Evolutionary conservation across 2,113 vertebrate genomes (phyloP).

Genomic region (Serranochromis macrocephalus): DNA sequence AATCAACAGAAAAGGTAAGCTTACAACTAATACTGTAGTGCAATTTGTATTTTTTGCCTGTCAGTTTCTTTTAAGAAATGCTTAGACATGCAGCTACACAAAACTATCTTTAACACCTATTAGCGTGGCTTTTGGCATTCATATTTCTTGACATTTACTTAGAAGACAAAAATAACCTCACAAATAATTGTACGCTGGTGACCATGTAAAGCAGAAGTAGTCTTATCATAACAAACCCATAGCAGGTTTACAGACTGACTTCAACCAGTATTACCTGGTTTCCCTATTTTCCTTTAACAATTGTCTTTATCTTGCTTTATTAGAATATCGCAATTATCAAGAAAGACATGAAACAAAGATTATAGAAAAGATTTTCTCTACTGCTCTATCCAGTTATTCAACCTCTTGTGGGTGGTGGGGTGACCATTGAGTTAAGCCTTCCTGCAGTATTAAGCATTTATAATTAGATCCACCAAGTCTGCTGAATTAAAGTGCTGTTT

Average conservation of each 20-base stretch:
- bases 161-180: not conserved
- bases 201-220: not conserved
- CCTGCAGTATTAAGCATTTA: not conserved
- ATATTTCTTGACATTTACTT: not conserved
- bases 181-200: not conserved
- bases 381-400: not conserved
- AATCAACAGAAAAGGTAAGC: conserved; percentile 85
- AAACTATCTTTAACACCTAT: not conserved
- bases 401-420: not conserved
- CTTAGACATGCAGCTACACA: not conserved
- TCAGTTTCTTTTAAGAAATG: not conserved
- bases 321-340: not conserved
- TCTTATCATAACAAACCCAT: not conserved
- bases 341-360: not conserved
- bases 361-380: not conserved
- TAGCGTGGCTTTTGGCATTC: not conserved
- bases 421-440: not conserved
- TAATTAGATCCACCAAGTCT: not conserved
- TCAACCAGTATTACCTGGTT: not conserved
- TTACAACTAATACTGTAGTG: not conserved
- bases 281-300: not conserved
- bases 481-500: not conserved
- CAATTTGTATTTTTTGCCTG: not conserved
- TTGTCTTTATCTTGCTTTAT: not conserved
- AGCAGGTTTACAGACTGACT: not conserved